Evolutionary conservation across 2,888 invertebrate genomes (phyloP).

Genomic region (Agrochola lota): DNA sequence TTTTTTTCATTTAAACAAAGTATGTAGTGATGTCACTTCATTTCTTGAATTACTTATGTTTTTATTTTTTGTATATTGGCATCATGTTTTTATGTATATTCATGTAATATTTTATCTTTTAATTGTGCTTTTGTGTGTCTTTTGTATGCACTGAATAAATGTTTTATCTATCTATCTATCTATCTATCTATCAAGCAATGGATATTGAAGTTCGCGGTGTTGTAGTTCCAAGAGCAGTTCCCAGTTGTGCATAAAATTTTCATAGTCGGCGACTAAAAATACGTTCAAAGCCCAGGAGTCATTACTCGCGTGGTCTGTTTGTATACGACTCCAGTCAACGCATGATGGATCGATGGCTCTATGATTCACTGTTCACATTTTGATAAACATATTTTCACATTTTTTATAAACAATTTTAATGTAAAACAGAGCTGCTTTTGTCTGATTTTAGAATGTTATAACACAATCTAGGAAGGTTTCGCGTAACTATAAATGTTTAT

Average conservation of each 20-base stretch:
- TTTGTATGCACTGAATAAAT: no score
- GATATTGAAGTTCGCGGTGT: conserved; percentile 16
- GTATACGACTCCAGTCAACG: conserved; percentile 67
- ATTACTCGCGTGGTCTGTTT: conserved; percentile 65
- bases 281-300: conserved; percentile 43
- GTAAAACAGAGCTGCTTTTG: conserved; percentile 34
- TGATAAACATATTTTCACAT: conserved; percentile 49
- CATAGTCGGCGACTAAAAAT: conserved; percentile 56
- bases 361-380: conserved; percentile 60
- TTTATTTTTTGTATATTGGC: no score
- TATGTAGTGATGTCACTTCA: no score
- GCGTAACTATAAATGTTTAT: conserved; percentile 3
- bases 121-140: no score
- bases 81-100: no score
- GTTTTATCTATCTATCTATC: no score
- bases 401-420: conserved; percentile 30
- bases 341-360: conserved; percentile 68
- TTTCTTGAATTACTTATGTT: no score
- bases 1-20: no score
- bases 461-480: conserved; percentile 5
- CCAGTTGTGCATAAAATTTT: conserved; percentile 47
- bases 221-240: neutral
- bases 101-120: no score
- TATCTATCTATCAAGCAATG: no score
- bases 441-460: conserved; percentile 22